Conservation (phyloP, 2,797 vertebrate species). For the Anguilla pacifica region DNA sequence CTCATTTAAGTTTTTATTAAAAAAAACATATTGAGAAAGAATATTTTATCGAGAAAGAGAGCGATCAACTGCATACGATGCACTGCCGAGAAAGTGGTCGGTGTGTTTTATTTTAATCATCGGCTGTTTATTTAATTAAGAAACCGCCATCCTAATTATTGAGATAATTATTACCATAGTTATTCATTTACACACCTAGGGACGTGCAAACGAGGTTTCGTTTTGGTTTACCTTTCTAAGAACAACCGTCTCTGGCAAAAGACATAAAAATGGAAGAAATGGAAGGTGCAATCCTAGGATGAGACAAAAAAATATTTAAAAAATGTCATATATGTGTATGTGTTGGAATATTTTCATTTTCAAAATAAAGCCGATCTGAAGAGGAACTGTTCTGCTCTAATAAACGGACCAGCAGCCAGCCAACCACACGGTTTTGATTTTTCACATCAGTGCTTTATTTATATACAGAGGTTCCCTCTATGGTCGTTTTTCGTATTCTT, state of each 20-base stretch:
- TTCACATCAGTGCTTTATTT: neutral
- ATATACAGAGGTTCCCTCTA: neutral
- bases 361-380: neutral
- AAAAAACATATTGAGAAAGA: neutral
- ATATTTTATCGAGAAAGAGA: neutral
- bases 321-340: neutral
- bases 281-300: neutral
- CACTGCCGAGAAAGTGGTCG: neutral
- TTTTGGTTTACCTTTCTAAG: neutral
- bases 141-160: neutral
- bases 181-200: neutral
- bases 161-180: neutral
- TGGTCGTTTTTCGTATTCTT: conserved; percentile 7
- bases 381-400: conserved; percentile 1
- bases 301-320: neutral
- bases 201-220: neutral
- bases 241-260: conserved; percentile 34
- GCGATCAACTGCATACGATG: conserved; percentile 21
- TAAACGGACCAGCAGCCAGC: neutral
- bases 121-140: neutral
- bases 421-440: conserved; percentile 7
- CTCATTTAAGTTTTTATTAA: conserved; percentile 64
- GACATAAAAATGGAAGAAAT: conserved; percentile 47
- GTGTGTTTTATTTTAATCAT: neutral
- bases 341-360: conserved; percentile 3